Evolutionary conservation across 1,140 invertebrate genomes (phyloP).

Genomic region (Diorhabda carinulata): DNA sequence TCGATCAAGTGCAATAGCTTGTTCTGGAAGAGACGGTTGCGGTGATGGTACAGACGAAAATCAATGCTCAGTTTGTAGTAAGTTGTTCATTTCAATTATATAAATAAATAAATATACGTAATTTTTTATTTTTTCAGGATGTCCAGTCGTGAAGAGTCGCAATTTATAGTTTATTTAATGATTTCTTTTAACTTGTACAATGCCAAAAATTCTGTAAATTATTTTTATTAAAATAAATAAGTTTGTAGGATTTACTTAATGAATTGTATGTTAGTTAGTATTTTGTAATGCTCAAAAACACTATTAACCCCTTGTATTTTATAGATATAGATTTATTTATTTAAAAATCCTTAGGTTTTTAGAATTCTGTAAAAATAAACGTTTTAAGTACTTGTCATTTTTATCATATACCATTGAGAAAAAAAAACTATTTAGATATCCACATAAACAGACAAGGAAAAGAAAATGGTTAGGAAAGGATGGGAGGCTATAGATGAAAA

Average conservation of each 20-base stretch:
- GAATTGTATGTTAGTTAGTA: constrained; percentile 22
- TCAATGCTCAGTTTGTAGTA: constrained; percentile 79
- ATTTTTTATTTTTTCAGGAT: constrained; percentile 51
- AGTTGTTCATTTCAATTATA: constrained; percentile 51
- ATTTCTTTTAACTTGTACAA: constrained; percentile 29
- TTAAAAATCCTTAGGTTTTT: constrained; percentile 12
- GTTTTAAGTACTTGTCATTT: constrained; percentile 6
- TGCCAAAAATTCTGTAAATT: constrained; percentile 44
- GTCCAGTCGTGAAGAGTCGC: constrained; percentile 49
- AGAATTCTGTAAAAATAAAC: constrained; percentile 15
- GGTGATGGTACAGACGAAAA: constrained; percentile 85
- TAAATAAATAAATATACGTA: constrained; percentile 3
- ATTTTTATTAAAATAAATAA: constrained; percentile 25
- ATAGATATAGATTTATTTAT: constrained; percentile 30
- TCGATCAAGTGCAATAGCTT: constrained; percentile 79
- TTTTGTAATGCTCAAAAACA: constrained; percentile 29
- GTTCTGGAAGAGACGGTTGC: constrained; percentile 83
- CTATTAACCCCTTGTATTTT: constrained; percentile 27
- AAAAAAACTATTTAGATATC: too few species aligned
- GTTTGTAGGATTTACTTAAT: constrained; percentile 24
- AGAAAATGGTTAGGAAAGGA: too few species aligned
- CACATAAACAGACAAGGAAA: too few species aligned
- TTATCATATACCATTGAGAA: too few species aligned
- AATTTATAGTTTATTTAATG: constrained; percentile 34
- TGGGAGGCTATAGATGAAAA: too few species aligned